Evolutionary conservation across 2,888 invertebrate genomes (phyloP), one percentile per base, ranked within the genome.

Genomic region (Hedychridium roseum): DNA sequence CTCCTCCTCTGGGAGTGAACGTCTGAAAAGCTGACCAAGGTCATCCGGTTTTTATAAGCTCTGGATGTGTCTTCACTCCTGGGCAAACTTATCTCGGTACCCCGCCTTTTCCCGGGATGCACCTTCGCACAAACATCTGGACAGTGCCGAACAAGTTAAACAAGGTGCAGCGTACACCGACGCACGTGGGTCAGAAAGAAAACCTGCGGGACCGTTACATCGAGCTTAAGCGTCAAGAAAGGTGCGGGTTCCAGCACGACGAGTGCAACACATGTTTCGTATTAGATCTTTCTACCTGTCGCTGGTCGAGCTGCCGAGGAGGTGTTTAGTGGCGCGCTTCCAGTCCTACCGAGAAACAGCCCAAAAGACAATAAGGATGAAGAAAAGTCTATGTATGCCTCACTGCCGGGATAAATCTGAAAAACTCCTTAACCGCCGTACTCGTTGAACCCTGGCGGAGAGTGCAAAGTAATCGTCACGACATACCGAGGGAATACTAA

Each of bases 201-300:
- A 43, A 41, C 27, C 37, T 14, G 21, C 21, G 43, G 42, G 14
- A 44, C 57, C 61, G 58, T 61, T 61, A 61, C 42, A 46, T 48
- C 55, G 46, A 44, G 36, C 38, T 50, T 50, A 49, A 48, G 41
- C 43, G n/a, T n/a, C n/a, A n/a, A n/a, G 4, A 43, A 59, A 60
- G 60, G 53, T 56, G 44, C 48, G 35, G 43, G 26, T 20, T 26
- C 40, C 30, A 37, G 27, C 32, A 40, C 34, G 46, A 37, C 36
- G 47, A 43, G 34, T 35, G 32, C 17, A 47, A 60, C 71, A 71
- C 64, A 67, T 71, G 71, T 71, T 71, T 71, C 70, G 69, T 50
- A 69, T 70, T 70, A 71, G 65, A 66, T 62, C 50, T 55, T 54
- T 60, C 64, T 70, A 70, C 68, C 68, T 70, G 70, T 66, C 31